phyloP scores from a whole-genome alignment of 2,113 vertebrate genomes.

The Thryonomys swinderianus region DNA sequence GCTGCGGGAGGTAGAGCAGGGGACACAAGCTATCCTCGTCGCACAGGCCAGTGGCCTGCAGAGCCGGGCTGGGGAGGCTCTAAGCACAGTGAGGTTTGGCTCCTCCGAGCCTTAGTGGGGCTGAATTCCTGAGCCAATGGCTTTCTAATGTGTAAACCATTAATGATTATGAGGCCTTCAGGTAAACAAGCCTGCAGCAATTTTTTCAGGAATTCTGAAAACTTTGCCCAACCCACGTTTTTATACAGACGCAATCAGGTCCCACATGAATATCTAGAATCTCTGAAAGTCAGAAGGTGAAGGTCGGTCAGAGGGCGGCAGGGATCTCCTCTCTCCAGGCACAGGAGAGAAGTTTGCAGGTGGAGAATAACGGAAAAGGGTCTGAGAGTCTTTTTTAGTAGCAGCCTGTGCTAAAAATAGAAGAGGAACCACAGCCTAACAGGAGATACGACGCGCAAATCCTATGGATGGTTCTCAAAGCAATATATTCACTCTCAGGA shows the following conservation, averaged over 20 bases:
- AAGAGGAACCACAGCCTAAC: conserved; percentile 16
- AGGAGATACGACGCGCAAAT: background rate
- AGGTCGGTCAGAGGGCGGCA: background rate
- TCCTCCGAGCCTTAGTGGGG: background rate
- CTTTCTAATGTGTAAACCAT: conserved; percentile 58
- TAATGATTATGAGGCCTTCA: background rate
- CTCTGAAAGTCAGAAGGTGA: background rate
- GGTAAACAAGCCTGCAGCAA: conserved; percentile 48
- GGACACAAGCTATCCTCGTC: background rate
- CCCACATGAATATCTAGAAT: background rate
- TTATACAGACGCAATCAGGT: conserved; percentile 11
- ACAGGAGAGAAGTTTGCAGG: background rate
- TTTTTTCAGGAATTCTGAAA: conserved; percentile 51
- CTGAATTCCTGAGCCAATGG: background rate
- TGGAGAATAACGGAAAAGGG: background rate
- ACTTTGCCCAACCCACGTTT: conserved; percentile 4
- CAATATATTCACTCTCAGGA: background rate
- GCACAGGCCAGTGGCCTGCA: background rate
- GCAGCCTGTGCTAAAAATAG: conserved; percentile 48
- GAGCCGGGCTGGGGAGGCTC: background rate
- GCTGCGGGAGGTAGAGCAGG: background rate
- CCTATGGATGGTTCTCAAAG: conserved; percentile 14
- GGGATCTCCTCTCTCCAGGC: background rate
- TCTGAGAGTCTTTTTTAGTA: conserved; percentile 39
- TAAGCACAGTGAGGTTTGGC: background rate